These are phyloP conservation scores for Lordiphosa mommai DNA, from an alignment of 1,140 invertebrate species.

Conservation along the genomic window DNA sequence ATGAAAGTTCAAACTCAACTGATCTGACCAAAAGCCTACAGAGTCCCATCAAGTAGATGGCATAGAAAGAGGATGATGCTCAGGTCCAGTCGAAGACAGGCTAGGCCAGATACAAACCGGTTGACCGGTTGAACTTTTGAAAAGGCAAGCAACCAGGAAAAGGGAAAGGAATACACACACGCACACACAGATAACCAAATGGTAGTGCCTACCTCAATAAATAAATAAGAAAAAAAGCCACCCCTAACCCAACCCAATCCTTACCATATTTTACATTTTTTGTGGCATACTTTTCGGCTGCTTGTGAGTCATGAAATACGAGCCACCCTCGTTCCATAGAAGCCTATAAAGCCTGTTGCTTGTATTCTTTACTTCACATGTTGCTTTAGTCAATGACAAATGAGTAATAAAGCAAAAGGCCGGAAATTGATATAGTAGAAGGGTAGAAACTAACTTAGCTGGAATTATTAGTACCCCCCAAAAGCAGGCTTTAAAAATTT, in stretches of 20 bases:
- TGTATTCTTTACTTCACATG: constrained; percentile 31
- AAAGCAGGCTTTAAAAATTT: constrained; percentile 12
- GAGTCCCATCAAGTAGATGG: constrained; percentile 27
- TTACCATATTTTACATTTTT: constrained; percentile 33
- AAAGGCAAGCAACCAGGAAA: constrained; percentile 26
- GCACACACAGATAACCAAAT: constrained; percentile 27
- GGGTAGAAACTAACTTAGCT: neutral
- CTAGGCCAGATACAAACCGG: constrained; percentile 65
- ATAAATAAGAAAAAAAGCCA: constrained; percentile 37
- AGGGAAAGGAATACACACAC: constrained; percentile 15
- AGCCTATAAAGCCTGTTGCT: constrained; percentile 10
- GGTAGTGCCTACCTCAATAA: constrained; percentile 67
- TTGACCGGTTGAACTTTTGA: constrained; percentile 62
- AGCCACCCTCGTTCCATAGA: too few species aligned
- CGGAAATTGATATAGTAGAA: too few species aligned
- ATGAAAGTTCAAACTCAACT: constrained; percentile 76
- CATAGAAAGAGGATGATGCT: constrained; percentile 45
- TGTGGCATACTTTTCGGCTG: constrained; percentile 53
- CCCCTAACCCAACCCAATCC: constrained; percentile 21
- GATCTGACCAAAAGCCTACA: constrained; percentile 30
- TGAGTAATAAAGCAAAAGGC: too few species aligned
- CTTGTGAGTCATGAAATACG: too few species aligned
- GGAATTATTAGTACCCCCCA: neutral
- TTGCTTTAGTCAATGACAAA: constrained; percentile 8
- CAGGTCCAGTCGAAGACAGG: constrained; percentile 66